A percentile compares a stretch with the other conserved stretches of the same genome.
Conservation (phyloP, 1,140 invertebrate genomes). For the Psilanteris sp. region DNA sequence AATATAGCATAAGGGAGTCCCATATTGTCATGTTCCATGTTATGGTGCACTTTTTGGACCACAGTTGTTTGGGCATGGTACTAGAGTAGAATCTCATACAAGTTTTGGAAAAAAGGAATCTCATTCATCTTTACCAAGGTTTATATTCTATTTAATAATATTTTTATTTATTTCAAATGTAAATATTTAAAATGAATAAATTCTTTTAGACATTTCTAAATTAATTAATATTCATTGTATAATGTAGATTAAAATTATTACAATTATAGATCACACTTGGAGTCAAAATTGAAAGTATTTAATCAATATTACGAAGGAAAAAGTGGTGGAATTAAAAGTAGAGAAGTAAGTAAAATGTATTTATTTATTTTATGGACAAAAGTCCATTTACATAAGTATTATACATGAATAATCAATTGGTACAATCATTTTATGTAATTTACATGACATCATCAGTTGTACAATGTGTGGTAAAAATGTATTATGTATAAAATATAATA, state of each 20-base stretch:
- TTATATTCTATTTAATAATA: neutral
- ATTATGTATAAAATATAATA: too few relatives aligned
- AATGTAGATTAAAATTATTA: neutral
- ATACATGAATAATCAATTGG: too few relatives aligned
- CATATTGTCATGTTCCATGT: conserved; percentile 94
- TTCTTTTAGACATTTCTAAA: too few relatives aligned
- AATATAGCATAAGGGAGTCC: conserved; percentile 90
- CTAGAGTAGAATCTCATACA: conserved; percentile 91
- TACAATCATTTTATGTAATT: too few relatives aligned
- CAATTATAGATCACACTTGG: conserved; percentile 84
- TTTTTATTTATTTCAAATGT: conserved; percentile 6
- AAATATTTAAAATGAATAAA: neutral
- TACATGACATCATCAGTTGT: too few relatives aligned
- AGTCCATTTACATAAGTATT: too few relatives aligned
- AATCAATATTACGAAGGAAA: conserved; percentile 91
- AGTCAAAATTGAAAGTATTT: conserved; percentile 88
- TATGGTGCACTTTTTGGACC: conserved; percentile 94
- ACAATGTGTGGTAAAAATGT: too few relatives aligned
- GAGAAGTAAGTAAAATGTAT: conserved; percentile 80
- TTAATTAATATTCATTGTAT: too few relatives aligned
- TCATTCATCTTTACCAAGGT: conserved; percentile 77
- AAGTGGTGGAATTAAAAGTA: conserved; percentile 86
- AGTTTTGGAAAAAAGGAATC: conserved; percentile 88
- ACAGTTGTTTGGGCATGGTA: conserved; percentile 92
- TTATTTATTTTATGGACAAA: too few relatives aligned